phyloP scores from a whole-genome alignment of 2,113 vertebrate species.

The Grus americana region DNA sequence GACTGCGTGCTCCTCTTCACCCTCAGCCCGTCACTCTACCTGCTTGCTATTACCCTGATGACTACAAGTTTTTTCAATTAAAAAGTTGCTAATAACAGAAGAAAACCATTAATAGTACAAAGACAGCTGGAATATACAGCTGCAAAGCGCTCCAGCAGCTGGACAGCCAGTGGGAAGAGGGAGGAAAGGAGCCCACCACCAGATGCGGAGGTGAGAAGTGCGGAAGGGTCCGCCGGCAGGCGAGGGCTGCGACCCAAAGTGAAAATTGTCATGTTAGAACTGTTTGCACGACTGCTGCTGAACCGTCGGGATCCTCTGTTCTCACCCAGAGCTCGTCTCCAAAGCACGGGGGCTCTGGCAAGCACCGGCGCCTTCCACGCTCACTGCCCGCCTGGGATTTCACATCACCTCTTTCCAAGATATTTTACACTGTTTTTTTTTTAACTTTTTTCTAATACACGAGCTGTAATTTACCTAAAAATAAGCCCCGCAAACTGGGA shows the following conservation, averaged over 20 bases:
- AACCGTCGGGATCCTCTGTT: no score
- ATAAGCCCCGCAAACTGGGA: neutral
- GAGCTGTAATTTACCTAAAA: neutral
- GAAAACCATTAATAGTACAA: neutral
- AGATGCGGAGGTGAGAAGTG: neutral
- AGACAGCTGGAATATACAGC: neutral
- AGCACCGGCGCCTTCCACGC: accelerated
- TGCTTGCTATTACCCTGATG: neutral
- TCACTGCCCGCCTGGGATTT: neutral
- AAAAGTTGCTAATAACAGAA: neutral
- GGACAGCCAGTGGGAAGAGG: neutral
- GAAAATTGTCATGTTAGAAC: accelerated
- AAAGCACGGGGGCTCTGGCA: neutral
- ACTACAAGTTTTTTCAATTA: neutral
- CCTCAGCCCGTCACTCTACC: accelerated
- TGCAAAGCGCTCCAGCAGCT: neutral
- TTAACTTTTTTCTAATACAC: neutral
- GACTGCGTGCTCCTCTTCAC: neutral
- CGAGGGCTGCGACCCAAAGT: accelerated
- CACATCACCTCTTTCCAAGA: accelerated
- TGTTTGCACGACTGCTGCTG: neutral
- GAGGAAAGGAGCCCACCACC: neutral
- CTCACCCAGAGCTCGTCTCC: neutral
- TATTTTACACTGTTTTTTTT: accelerated
- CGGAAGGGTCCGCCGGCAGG: neutral